These are phyloP conservation scores for Eremobia ochroleuca DNA, from an alignment of 2,888 invertebrate species.

Conservation along the genomic window DNA sequence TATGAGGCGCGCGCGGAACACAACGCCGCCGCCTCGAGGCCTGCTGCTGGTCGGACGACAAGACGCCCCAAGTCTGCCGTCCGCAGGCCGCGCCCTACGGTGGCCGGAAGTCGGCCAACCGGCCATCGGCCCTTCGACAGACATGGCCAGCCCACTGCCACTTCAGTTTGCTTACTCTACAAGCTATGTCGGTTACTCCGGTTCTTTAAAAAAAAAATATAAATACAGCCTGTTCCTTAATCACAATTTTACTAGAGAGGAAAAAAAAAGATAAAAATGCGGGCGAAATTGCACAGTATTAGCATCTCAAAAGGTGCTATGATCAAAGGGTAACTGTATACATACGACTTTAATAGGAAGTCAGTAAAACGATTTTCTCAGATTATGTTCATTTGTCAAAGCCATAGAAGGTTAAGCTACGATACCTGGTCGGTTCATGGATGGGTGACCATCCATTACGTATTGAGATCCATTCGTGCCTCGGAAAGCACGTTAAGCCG, in stretches of 20 bases:
- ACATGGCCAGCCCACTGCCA: too few species aligned
- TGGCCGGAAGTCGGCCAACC: too few species aligned
- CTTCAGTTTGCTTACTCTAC: too few species aligned
- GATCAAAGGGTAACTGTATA: conserved; percentile 33
- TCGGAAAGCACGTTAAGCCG: neutral
- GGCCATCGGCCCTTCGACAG: too few species aligned
- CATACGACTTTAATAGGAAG: conserved; percentile 4
- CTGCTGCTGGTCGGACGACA: too few species aligned
- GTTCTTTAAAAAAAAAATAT: too few species aligned
- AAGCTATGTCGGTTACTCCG: too few species aligned
- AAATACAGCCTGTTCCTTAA: neutral
- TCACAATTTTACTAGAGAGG: neutral
- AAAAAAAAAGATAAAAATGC: neutral
- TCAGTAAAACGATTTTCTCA: neutral
- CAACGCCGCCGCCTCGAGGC: too few species aligned
- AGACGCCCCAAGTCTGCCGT: too few species aligned
- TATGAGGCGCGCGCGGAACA: too few species aligned
- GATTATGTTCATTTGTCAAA: neutral
- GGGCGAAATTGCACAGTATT: conserved; percentile 14
- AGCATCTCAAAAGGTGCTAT: conserved; percentile 37
- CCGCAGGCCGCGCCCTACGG: too few species aligned
- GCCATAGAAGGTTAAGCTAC: neutral
- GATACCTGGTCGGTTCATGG: neutral
- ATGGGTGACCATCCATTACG: neutral
- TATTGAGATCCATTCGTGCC: neutral